Conservation (phyloP, 2,888 invertebrate species). For the Petrophora chlorosata region DNA sequence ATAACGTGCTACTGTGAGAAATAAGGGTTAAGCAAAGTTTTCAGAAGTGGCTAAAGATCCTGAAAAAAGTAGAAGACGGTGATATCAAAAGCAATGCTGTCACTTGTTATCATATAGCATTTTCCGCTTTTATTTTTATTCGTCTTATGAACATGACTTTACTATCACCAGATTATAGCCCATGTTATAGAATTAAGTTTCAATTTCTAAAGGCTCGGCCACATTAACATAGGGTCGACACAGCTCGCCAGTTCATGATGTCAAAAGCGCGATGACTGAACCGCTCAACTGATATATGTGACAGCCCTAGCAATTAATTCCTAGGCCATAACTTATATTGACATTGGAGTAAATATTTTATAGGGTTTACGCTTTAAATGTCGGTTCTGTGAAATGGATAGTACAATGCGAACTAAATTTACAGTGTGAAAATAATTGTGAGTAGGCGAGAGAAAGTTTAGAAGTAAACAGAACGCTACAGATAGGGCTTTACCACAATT, state of each 20-base stretch:
- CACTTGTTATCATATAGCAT: too few relatives aligned
- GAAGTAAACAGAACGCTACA: background rate
- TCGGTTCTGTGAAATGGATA: background rate
- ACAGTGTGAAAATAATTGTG: slow-evolving; percentile 11
- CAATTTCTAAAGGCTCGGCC: slow-evolving; percentile 52
- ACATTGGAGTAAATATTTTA: slow-evolving; percentile 38
- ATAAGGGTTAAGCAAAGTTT: too few relatives aligned
- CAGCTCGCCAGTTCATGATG: slow-evolving; percentile 45
- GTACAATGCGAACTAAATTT: slow-evolving; percentile 12
- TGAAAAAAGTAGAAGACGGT: too few relatives aligned
- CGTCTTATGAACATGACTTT: slow-evolving; percentile 40
- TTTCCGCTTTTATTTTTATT: too few relatives aligned
- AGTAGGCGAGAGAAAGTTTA: background rate
- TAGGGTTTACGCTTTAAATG: slow-evolving; percentile 21
- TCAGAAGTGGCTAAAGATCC: too few relatives aligned
- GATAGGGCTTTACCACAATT: too few relatives aligned
- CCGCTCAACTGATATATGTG: slow-evolving; percentile 52
- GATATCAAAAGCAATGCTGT: too few relatives aligned
- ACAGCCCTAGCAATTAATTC: slow-evolving; percentile 53
- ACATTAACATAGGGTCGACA: slow-evolving; percentile 47
- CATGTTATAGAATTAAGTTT: slow-evolving; percentile 54
- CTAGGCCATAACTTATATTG: slow-evolving; percentile 52
- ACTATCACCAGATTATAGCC: slow-evolving; percentile 43
- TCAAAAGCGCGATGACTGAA: slow-evolving; percentile 49
- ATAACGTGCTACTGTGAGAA: too few relatives aligned